Evolutionary conservation across 1,140 invertebrate genomes (phyloP).

Genomic region (Nymphalis io): DNA sequence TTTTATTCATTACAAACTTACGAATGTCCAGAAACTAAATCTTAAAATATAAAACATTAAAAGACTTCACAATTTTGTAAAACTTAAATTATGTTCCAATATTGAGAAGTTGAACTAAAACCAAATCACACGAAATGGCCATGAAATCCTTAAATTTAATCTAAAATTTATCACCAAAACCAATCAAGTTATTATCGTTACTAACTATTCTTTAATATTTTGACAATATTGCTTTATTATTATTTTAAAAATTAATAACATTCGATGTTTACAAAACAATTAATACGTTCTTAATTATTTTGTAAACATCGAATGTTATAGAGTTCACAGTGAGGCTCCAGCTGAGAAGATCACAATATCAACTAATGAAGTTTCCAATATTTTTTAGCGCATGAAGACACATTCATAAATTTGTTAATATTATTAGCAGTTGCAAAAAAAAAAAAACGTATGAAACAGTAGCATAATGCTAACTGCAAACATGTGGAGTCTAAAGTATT

Average conservation of each 20-base stretch:
- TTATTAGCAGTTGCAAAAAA: conserved; percentile 32
- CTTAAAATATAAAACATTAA: conserved; percentile 33
- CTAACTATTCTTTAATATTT: conserved; percentile 23
- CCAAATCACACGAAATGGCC: conserved; percentile 15
- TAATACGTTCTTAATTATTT: conserved; percentile 13
- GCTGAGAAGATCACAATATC: conserved; percentile 3
- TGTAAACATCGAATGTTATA: conserved; percentile 24
- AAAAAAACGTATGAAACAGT: conserved; percentile 33
- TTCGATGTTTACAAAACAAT: too few relatives aligned
- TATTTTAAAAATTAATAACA: conserved; percentile 20
- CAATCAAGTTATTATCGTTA: conserved; percentile 14
- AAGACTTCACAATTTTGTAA: conserved; percentile 42
- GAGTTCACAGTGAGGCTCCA: conserved; percentile 26
- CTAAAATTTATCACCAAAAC: conserved; percentile 35
- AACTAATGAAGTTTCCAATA: conserved; percentile 11
- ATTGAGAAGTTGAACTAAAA: conserved; percentile 2
- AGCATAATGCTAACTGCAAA: conserved; percentile 38
- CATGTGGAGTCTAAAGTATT: conserved; percentile 29
- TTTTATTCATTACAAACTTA: conserved; percentile 25
- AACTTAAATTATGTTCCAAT: conserved; percentile 59
- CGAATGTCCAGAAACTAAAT: conserved; percentile 21
- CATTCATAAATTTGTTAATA: conserved; percentile 53
- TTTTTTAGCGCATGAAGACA: conserved; percentile 52
- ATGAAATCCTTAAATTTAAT: conserved; percentile 22
- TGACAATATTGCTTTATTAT: conserved; percentile 30